Evolutionary conservation across 2,888 invertebrate genomes (phyloP).

Genomic region (Linnaemya tessellans): DNA sequence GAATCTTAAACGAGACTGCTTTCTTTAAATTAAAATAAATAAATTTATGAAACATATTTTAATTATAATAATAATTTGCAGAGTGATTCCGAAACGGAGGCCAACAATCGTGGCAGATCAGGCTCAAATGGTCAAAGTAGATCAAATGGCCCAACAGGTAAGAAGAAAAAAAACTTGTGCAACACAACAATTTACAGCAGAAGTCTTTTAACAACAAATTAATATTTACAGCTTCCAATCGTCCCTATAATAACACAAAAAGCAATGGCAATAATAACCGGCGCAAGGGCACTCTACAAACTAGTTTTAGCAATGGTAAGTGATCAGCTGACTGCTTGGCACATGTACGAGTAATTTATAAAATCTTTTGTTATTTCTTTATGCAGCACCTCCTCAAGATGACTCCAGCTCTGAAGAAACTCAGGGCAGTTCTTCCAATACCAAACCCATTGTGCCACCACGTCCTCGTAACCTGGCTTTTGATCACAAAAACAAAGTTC

Average conservation of each 20-base stretch:
- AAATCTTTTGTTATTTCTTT: not conserved
- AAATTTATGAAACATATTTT: not conserved
- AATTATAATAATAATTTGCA: constrained; percentile 75
- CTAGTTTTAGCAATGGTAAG: constrained; percentile 88
- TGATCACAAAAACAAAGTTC: constrained; percentile 84
- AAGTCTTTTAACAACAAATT: not conserved
- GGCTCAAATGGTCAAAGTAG: constrained; percentile 93
- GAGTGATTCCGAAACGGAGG: constrained; percentile 90
- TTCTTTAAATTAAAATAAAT: too few species aligned
- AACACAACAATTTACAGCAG: not conserved
- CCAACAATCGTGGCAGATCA: constrained; percentile 86
- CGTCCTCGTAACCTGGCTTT: constrained; percentile 87
- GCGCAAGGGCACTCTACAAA: constrained; percentile 86
- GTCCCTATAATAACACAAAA: constrained; percentile 80
- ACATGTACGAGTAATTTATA: not conserved
- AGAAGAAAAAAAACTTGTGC: not conserved
- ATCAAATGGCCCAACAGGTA: constrained; percentile 84
- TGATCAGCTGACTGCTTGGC: not conserved
- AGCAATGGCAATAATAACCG: constrained; percentile 83
- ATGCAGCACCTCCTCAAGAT: constrained; percentile 84
- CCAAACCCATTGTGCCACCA: constrained; percentile 86
- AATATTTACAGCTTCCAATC: constrained; percentile 77
- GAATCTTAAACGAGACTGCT: too few species aligned
- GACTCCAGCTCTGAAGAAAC: constrained; percentile 92
- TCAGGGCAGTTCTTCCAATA: constrained; percentile 79